Evolutionary conservation across 2,888 invertebrate genomes (phyloP), one percentile per base, ranked within the genome.

Genomic region (Dascillus cervinus): DNA sequence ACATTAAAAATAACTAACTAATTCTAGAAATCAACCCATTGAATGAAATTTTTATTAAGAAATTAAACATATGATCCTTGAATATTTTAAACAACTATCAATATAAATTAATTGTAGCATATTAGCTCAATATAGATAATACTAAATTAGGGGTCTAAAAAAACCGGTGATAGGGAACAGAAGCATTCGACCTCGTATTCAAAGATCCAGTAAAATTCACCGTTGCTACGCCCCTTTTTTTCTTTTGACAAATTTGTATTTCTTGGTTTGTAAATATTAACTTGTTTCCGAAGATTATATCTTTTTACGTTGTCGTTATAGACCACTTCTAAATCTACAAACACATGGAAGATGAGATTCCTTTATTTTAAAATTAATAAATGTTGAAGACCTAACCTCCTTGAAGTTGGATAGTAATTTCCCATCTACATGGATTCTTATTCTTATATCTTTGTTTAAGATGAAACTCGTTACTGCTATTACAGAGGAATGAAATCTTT

Each of bases 291-390:
- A n/a, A 22, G 22, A 3, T 8, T 8, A 22, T 22, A 22, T 22
- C 22, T 22, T 22, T 22, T 3, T 3, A 22, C 22, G n/a, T 22
- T 22, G n/a, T 22, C 22, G n/a, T 22, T 4, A 22, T n/a, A 22
- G 11, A 22, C 22, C 4, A 4, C 22, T 22, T 22, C n/a, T n/a
- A n/a, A n/a, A 22, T 8, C 22, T 22, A 22, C 22, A 22, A 22
- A 22, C 22, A 22, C 22, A 22, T 22, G 22, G 22, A 22, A 3
- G 4, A 8, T 22, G n/a, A 22, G 22, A 22, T 22, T 11, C n/a
- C 22, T 22, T 22, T 22, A 22, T n/a, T 22, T 22, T 22, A 22
- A 22, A 22, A 22, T 22, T 22, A 22, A 22, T 22, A 22, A 22
- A 22, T 22, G 22, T 22, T 22, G 22, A 22, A 22, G 22, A 22